These are phyloP conservation scores for Pinctada fucata DNA, from an alignment of 2,888 invertebrate genomes.

Conservation along the genomic window DNA sequence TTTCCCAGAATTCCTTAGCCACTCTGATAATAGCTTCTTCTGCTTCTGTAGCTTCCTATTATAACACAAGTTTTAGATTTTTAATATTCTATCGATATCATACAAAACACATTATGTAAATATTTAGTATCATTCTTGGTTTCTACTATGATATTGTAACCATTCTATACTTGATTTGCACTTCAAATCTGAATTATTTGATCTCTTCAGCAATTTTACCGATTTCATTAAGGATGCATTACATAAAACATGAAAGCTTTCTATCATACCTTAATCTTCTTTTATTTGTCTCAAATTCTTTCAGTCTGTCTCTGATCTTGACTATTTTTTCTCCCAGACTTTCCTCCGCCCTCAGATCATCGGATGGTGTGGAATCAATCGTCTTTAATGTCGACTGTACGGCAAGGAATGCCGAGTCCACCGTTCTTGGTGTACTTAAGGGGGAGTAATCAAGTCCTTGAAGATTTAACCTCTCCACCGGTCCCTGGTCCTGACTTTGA, in stretches of 20 bases:
- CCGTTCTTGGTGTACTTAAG: slow-evolving; percentile 17
- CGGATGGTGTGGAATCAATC: not conserved
- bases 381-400: slow-evolving; percentile 10
- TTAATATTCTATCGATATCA: not conserved
- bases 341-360: slow-evolving; percentile 6
- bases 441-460: slow-evolving; percentile 9
- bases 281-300: slow-evolving; percentile 62
- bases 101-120: not conserved
- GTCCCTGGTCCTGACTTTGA: not conserved
- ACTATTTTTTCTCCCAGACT: slow-evolving; percentile 56
- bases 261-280: slow-evolving; percentile 62
- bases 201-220: no score
- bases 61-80: slow-evolving; percentile 1
- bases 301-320: slow-evolving; percentile 61
- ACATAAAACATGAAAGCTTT: no score
- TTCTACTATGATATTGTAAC: no score
- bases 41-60: slow-evolving; percentile 64
- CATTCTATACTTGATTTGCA: no score
- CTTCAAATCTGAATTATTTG: no score
- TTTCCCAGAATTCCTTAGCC: slow-evolving; percentile 51
- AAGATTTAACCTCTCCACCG: not conserved
- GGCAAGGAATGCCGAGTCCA: slow-evolving; percentile 16
- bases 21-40: slow-evolving; percentile 58
- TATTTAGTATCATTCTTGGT: not conserved
- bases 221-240: no score